Base-by-base conservation (phyloP, 1,140 invertebrate genomes). In the Apis laboriosa region DNA sequence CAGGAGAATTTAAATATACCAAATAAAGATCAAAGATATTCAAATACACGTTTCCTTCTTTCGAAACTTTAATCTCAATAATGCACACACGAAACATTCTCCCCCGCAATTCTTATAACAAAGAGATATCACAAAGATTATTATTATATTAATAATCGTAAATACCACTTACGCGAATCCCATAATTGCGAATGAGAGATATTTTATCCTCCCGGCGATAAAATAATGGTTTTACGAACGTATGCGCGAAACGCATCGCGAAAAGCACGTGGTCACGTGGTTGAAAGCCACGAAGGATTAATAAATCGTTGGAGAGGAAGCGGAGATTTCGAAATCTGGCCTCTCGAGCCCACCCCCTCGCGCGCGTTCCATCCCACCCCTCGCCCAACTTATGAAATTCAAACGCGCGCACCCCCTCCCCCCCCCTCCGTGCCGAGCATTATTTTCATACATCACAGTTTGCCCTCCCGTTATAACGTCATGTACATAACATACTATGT, bases 371-470 rank as follows among this genome's bases (percentile, higher is more conserved):
- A 74, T 53, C 58, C 58, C 21, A 9, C 17, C 2, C 2, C 15
- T 1, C 49, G 9, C 17, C 19, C 17, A 80, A 80, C 71, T 81
- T 75, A 81, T 76, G 73, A 81, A 81, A 81, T 81, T 81, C 73
- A 76, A 76, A 81, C 80, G 55, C 34, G 43, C 28, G 70, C n/a
- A 17, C 72, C n/a, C 55, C 66, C 43, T 34, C 34, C 5, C 34
- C 34, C 34, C 5, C 34, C 3, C 34, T 2, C 4, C 43, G 73
- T 43, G 28, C 28, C 73, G 73, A 17, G 73, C 73, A 81, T 77
- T 81, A 81, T 81, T 81, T 76, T 81, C 80, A 81, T 81, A 81
- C 73, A 81, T 81, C 80, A 81, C 63, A 55, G 73, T 81, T 81
- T 81, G 72, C 73, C n/a, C 34, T 17, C 63, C 34, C 63, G 80